Evolutionary conservation across 2,888 invertebrate species (phyloP).

Genomic region (Meandrusa payeni): DNA sequence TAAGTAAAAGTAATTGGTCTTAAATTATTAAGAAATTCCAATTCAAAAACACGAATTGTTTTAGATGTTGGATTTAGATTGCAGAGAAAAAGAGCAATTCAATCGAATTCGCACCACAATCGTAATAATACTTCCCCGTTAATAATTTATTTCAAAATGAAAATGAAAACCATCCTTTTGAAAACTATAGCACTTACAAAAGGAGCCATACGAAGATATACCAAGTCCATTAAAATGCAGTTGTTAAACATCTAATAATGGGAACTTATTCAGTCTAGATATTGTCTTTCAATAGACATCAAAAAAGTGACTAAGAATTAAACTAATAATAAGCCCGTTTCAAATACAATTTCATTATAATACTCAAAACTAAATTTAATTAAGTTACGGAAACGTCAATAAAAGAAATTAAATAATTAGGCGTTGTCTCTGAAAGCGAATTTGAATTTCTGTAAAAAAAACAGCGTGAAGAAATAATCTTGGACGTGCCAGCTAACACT

Average conservation of each 20-base stretch:
- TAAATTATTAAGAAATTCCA: too few relatives aligned
- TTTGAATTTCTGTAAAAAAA: background rate
- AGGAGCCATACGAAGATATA: constrained; percentile 26
- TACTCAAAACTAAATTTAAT: constrained; percentile 68
- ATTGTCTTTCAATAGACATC: constrained; percentile 73
- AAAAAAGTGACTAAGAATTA: constrained; percentile 63
- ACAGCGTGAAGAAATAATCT: constrained; percentile 11
- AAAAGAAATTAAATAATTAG: constrained; percentile 36
- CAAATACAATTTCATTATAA: constrained; percentile 49
- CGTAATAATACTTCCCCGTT: constrained; percentile 57
- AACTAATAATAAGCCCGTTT: constrained; percentile 47
- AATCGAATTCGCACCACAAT: constrained; percentile 7
- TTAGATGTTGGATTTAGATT: too few relatives aligned
- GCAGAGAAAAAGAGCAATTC: too few relatives aligned
- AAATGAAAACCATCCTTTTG: constrained; percentile 40
- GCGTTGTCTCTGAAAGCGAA: constrained; percentile 33
- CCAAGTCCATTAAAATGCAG: constrained; percentile 24
- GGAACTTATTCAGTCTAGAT: constrained; percentile 75
- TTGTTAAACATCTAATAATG: constrained; percentile 48
- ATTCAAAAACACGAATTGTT: too few relatives aligned
- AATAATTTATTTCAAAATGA: constrained; percentile 62
- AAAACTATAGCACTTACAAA: too few relatives aligned
- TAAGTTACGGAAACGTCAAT: constrained; percentile 52
- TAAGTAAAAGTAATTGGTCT: too few relatives aligned
- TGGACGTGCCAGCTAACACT: background rate